Evolutionary conservation across 2,113 vertebrate species (phyloP).

Genomic region (Labeo catla): DNA sequence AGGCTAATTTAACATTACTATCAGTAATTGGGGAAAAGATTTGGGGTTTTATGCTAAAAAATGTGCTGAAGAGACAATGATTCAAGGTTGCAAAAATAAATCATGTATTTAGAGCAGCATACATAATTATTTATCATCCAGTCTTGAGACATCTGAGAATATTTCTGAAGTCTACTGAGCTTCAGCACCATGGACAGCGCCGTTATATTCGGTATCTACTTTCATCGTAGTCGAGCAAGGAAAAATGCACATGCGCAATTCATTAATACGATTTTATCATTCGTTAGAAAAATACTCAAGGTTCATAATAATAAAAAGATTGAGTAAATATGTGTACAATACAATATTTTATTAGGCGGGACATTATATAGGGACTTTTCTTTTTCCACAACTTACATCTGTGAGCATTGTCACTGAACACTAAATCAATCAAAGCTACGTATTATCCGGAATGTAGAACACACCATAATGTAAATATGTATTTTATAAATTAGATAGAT

Average conservation of each 20-base stretch:
- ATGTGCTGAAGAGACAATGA: not conserved
- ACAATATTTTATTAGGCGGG: conserved; percentile 84
- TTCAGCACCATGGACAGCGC: conserved; percentile 74
- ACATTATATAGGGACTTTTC: conserved; percentile 77
- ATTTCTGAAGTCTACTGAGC: conserved; percentile 12
- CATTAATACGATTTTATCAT: conserved; percentile 7
- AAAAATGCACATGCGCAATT: not conserved
- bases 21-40: not conserved
- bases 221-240: not conserved
- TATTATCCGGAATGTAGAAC: conserved; percentile 80
- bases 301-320: conserved; percentile 57
- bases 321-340: conserved; percentile 78
- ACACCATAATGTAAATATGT: conserved; percentile 81
- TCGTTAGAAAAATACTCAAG: conserved; percentile 28
- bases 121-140: not conserved
- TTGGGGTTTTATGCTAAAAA: not conserved
- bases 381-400: conserved; percentile 84
- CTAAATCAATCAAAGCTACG: conserved; percentile 83
- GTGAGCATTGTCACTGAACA: conserved; percentile 84
- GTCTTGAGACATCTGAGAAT: not conserved
- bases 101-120: not conserved
- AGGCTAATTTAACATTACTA: not conserved
- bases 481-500: conserved; percentile 76
- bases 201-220: not conserved
- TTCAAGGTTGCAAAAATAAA: conserved; percentile 1